These are phyloP conservation scores for Palaemon carinicauda DNA, from an alignment of 1,140 invertebrate genomes.

Conservation along the genomic window DNA sequence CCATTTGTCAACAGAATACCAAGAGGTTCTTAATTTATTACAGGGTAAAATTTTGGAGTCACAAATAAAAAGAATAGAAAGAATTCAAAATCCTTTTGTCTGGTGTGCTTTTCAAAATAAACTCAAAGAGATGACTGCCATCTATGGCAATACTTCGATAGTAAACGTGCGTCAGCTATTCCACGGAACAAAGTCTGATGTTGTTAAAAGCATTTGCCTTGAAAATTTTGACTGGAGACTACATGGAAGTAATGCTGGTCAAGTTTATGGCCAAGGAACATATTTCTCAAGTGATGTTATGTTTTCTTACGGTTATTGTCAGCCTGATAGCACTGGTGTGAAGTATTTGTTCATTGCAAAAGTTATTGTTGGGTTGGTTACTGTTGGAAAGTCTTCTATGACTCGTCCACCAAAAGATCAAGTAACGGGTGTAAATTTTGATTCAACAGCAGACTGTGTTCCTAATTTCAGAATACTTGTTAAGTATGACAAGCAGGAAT, in stretches of 20 bases:
- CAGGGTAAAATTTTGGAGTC: background rate
- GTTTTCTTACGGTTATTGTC: constrained; percentile 5
- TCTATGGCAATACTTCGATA: background rate
- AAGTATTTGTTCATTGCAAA: constrained; percentile 41
- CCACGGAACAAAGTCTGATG: constrained; percentile 46
- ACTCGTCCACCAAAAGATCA: constrained; percentile 35
- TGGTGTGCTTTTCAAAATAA: constrained; percentile 51
- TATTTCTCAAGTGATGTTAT: constrained; percentile 36
- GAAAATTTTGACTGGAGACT: constrained; percentile 58
- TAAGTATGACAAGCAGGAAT: constrained; percentile 49
- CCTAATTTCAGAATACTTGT: background rate
- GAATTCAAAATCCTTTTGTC: constrained; percentile 47
- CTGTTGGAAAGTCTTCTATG: background rate
- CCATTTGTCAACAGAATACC: background rate
- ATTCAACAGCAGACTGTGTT: constrained; percentile 31
- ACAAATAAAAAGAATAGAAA: background rate
- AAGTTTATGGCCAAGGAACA: constrained; percentile 38
- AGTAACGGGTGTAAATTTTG: constrained; percentile 12
- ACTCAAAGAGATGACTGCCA: constrained; percentile 21
- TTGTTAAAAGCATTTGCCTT: constrained; percentile 31
- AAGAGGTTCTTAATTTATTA: background rate
- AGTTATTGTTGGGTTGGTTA: constrained; percentile 28
- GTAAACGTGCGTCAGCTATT: constrained; percentile 39
- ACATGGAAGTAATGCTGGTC: constrained; percentile 38
- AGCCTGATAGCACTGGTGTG: background rate